phyloP scores from a whole-genome alignment of 2,888 invertebrate species.

The Plebejus argus region DNA sequence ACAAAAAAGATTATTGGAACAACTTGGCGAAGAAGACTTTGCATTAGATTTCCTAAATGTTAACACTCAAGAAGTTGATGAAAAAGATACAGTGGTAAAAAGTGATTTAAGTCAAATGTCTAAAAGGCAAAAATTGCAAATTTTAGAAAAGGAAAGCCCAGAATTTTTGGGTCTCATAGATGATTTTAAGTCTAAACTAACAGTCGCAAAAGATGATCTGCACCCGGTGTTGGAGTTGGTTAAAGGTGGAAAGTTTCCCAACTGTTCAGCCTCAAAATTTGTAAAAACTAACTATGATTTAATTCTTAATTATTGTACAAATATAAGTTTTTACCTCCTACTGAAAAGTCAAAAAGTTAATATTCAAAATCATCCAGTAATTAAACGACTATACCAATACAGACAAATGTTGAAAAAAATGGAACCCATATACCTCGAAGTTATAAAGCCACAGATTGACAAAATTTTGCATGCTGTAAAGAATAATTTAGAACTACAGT shows the following conservation, averaged over 20 bases:
- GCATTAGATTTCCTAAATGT: constrained; percentile 80
- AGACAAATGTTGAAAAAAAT: constrained; percentile 88
- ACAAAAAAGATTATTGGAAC: constrained; percentile 87
- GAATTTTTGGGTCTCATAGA: constrained; percentile 89
- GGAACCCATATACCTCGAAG: constrained; percentile 84
- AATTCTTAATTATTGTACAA: constrained; percentile 90
- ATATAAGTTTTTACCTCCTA: constrained; percentile 92
- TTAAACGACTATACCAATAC: constrained; percentile 91
- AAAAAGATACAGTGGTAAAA: constrained; percentile 83
- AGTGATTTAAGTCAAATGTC: constrained; percentile 89
- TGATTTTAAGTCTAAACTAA: constrained; percentile 88
- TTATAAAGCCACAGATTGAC: constrained; percentile 85
- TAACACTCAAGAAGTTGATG: constrained; percentile 61
- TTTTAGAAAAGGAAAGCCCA: constrained; percentile 92
- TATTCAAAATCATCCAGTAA: constrained; percentile 93
- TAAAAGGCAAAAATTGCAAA: constrained; percentile 86
- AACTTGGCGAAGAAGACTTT: constrained; percentile 90
- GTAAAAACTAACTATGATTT: constrained; percentile 85
- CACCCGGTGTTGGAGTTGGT: constrained; percentile 85
- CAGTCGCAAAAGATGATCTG: constrained; percentile 83
- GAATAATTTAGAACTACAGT: constrained; percentile 62
- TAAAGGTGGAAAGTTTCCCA: constrained; percentile 82
- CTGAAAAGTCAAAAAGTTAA: constrained; percentile 88
- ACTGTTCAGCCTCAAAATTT: constrained; percentile 85
- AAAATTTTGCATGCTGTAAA: constrained; percentile 80